A percentile compares a stretch with the other conserved stretches of the same genome.
These are phyloP conservation scores for Aleiodes leptofemur DNA, from an alignment of 2,888 invertebrate species.

Conservation along the genomic window DNA sequence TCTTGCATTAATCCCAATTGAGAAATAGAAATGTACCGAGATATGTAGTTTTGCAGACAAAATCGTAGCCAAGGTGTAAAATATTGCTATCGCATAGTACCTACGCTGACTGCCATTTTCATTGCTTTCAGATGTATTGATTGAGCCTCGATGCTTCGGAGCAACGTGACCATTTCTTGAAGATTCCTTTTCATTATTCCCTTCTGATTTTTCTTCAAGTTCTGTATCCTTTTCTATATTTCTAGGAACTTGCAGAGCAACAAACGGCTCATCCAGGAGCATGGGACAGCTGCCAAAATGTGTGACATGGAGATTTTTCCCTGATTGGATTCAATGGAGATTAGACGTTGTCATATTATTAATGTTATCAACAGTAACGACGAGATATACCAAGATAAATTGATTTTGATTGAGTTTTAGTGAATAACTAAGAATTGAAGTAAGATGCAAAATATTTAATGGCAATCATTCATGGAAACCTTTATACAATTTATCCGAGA, in stretches of 20 bases:
- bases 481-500: too few relatives aligned
- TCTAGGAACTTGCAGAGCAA: slow-evolving; percentile 33
- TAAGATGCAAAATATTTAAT: too few relatives aligned
- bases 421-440: too few relatives aligned
- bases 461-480: too few relatives aligned
- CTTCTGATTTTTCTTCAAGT: slow-evolving; percentile 38
- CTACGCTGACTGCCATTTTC: slow-evolving; percentile 12
- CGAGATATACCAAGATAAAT: too few relatives aligned
- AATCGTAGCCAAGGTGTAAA: background rate
- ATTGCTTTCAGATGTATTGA: background rate
- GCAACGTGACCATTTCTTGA: background rate
- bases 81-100: slow-evolving; percentile 5
- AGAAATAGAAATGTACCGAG: too few relatives aligned
- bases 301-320: slow-evolving; percentile 74
- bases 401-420: too few relatives aligned
- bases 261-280: slow-evolving; percentile 76
- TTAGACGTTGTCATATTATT: too few relatives aligned
- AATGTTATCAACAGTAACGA: too few relatives aligned
- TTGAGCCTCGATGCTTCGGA: background rate
- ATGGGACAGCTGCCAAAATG: slow-evolving; percentile 80
- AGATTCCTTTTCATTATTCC: slow-evolving; percentile 3
- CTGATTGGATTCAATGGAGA: slow-evolving; percentile 46
- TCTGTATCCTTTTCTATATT: slow-evolving; percentile 19
- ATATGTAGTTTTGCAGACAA: background rate
- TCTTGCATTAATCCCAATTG: too few relatives aligned